Base-by-base conservation (phyloP, 2,797 vertebrate species). In the Rhyacichthys aspro region DNA sequence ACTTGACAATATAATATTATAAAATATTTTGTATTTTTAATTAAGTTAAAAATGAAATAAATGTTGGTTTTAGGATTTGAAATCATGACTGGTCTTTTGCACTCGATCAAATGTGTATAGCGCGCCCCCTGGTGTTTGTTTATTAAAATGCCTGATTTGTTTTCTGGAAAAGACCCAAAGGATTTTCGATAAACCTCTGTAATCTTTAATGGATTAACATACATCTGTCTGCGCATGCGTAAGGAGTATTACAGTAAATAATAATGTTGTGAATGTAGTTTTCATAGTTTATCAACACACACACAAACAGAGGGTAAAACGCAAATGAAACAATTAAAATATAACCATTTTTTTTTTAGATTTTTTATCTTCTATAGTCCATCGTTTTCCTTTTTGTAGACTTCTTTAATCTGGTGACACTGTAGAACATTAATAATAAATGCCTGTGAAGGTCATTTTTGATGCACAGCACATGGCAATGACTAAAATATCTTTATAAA, bases 1-100 rank as follows among this genome's bases (percentile, higher is more conserved):
- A 93, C 90, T 92, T 90, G 90, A 94, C 90, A 90, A 91, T 94
- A 92, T 90, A 68, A 91, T 93, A 92, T 93, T 92, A 90, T 91
- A 90, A 94, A 91, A 90, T 92, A 94, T 95, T 98, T 96, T 98
- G 93, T 96, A 96, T 96, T 92, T 92, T 90, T 88, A 93, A 91
- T 88, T 81, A 91, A 86, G 69, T 85, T 79, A 93, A 94, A 69
- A 78, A 84, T 55, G n/a, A 94, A 95, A 95, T 95, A 95, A 96
- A 95, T 94, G 94, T 96, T 92, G 93, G 86, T 95, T 96, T 96
- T 93, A 92, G 94, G 93, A 91, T 92, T 91, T 92, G 81, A 87
- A 56, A 83, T 78, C 37, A 19, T 73, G 73, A 60, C 38, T 59
- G 16, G 23, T 28, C 23, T 28, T 28, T 6, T 5, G 23, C 12